These are phyloP conservation scores for Andrena hattorfiana DNA, from an alignment of 2,888 invertebrate genomes.

Conservation along the genomic window DNA sequence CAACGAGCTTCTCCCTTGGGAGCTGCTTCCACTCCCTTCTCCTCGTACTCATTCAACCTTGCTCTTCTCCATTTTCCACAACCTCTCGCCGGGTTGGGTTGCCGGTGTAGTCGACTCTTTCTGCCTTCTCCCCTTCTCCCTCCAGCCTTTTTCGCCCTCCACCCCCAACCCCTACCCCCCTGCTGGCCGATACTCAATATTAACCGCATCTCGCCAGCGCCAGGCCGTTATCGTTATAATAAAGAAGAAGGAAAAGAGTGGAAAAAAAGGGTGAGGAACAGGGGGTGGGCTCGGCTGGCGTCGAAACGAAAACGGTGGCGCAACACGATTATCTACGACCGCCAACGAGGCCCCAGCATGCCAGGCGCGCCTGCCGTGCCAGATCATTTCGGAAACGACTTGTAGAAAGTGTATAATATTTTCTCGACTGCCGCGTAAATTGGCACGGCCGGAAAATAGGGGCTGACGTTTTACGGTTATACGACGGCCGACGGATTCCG, in stretches of 20 bases:
- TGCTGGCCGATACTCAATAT: conserved; percentile 69
- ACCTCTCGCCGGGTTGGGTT: conserved; percentile 24
- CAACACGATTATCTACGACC: conserved; percentile 66
- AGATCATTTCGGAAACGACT: conserved; percentile 61
- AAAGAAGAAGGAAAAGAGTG: conserved; percentile 66
- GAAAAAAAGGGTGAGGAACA: conserved; percentile 9
- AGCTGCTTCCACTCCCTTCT: conserved; percentile 44
- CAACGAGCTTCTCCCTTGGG: conserved; percentile 71
- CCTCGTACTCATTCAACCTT: conserved; percentile 53
- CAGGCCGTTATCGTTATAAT: conserved; percentile 75
- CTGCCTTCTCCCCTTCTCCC: conserved; percentile 30
- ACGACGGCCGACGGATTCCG: neutral
- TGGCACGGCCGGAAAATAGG: conserved; percentile 20
- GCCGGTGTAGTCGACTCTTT: conserved; percentile 43
- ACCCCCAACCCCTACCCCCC: neutral
- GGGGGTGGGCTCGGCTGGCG: conserved; percentile 10
- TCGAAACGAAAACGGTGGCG: conserved; percentile 58
- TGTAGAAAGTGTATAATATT: conserved; percentile 59
- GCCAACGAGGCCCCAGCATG: conserved; percentile 39
- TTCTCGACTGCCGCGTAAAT: conserved; percentile 48
- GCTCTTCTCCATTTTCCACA: conserved; percentile 60
- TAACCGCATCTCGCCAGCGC: conserved; percentile 74
- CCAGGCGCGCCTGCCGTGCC: conserved; percentile 55
- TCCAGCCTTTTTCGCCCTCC: neutral
- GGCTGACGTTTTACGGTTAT: conserved; percentile 42